These are phyloP conservation scores for Eueremaeus valkanovi DNA, from an alignment of 2,888 invertebrate genomes.

Conservation along the genomic window DNA sequence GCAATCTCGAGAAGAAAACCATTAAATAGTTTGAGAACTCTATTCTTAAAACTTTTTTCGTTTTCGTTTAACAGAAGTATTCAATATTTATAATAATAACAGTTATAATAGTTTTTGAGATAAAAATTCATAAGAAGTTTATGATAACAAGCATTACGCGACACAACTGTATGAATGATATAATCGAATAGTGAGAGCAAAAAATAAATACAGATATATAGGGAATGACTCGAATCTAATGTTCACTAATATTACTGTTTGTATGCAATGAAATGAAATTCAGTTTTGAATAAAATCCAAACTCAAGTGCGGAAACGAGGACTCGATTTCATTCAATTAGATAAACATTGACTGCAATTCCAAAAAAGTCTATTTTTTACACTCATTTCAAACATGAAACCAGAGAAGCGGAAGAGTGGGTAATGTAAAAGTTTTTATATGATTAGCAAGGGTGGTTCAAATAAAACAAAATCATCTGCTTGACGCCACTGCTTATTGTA, in stretches of 20 bases:
- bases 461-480: no score
- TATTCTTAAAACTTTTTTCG: no score
- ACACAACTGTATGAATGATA: neutral
- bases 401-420: neutral
- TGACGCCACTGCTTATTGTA: no score
- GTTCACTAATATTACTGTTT: no score
- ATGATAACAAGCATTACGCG: no score
- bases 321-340: neutral
- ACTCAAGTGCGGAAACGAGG: neutral
- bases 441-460: no score
- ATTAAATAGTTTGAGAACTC: neutral
- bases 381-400: neutral
- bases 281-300: neutral
- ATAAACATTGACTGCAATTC: neutral
- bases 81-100: no score
- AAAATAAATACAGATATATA: no score
- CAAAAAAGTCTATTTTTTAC: neutral
- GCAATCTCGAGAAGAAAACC: neutral
- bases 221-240: neutral
- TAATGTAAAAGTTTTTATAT: no score
- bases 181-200: neutral
- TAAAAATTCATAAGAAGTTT: neutral
- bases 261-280: neutral
- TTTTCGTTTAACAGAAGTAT: no score
- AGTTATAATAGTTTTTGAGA: no score